Conservation (phyloP, 2,888 invertebrate species). For the Lysandra coridon region DNA sequence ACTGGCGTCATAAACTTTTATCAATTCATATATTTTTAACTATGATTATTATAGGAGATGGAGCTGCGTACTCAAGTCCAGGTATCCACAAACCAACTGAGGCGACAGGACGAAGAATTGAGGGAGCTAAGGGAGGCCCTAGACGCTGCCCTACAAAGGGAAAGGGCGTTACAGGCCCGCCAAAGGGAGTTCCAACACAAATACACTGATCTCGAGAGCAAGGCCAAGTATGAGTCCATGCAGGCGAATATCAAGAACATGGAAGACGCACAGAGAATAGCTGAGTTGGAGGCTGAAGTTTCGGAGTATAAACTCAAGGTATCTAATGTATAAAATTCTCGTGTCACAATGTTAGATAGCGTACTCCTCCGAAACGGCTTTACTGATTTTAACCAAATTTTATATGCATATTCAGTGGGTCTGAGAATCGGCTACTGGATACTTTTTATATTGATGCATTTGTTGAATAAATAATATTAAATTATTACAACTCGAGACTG, state of each 20-base stretch:
- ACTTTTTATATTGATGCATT: too few species aligned
- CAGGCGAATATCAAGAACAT: slow-evolving; percentile 96
- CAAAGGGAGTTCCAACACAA: slow-evolving; percentile 91
- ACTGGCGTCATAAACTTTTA: too few species aligned
- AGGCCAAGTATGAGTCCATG: slow-evolving; percentile 94
- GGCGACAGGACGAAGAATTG: slow-evolving; percentile 96
- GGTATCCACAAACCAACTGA: slow-evolving; percentile 92
- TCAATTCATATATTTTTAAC: slow-evolving; percentile 24
- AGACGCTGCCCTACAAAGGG: slow-evolving; percentile 86
- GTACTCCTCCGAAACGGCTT: too few species aligned
- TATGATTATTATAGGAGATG: slow-evolving; percentile 84
- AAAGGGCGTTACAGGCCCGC: slow-evolving; percentile 87
- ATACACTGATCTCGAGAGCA: slow-evolving; percentile 82
- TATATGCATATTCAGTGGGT: too few species aligned
- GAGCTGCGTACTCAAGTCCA: slow-evolving; percentile 97
- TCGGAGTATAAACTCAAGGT: slow-evolving; percentile 96
- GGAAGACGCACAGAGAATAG: slow-evolving; percentile 95
- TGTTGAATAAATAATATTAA: too few species aligned
- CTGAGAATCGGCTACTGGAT: too few species aligned
- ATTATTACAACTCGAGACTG: too few species aligned
- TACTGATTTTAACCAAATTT: too few species aligned
- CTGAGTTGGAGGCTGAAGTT: slow-evolving; percentile 95
- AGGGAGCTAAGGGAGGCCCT: slow-evolving; percentile 89
- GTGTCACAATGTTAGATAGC: too few species aligned
- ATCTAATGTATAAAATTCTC: slow-evolving; percentile 32